A percentile compares a stretch with the other conserved stretches of the same genome.
These are phyloP conservation scores for Eupleurogrammus muticus DNA, from an alignment of 2,797 vertebrate species.

Conservation along the genomic window DNA sequence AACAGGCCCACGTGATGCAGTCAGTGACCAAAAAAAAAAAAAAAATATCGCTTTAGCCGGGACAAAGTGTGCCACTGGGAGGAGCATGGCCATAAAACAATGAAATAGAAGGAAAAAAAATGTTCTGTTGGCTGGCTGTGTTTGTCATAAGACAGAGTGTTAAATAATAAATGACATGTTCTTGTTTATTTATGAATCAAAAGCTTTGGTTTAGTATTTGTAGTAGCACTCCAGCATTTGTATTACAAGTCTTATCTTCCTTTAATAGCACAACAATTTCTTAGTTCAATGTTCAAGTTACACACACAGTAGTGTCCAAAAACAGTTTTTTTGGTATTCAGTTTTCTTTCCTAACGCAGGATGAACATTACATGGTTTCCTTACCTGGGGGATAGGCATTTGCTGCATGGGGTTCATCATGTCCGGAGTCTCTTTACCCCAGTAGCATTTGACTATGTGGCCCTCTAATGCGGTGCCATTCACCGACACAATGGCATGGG, in stretches of 20 bases:
- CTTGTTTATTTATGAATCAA: too few relatives aligned
- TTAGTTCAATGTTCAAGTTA: background rate
- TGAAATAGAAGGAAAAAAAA: background rate
- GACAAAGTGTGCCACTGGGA: background rate
- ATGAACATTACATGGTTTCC: background rate
- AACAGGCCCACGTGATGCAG: slow-evolving; percentile 7
- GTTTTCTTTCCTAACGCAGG: background rate
- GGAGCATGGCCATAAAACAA: background rate
- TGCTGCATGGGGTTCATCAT: slow-evolving; percentile 94
- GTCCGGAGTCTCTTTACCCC: slow-evolving; percentile 98
- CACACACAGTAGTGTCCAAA: background rate
- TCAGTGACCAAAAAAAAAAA: background rate
- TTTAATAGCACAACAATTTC: background rate
- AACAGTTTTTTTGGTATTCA: background rate
- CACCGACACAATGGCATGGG: slow-evolving; percentile 97
- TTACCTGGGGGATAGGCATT: slow-evolving; percentile 86
- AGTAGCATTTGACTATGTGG: slow-evolving; percentile 96
- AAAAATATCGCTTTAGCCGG: background rate
- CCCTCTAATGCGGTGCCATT: slow-evolving; percentile 96
- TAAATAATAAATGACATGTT: too few relatives aligned
- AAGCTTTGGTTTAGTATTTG: too few relatives aligned
- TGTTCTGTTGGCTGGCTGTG: too few relatives aligned
- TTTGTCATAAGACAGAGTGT: too few relatives aligned
- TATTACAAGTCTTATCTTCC: background rate
- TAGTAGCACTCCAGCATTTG: too few relatives aligned